Evolutionary conservation across 2,113 vertebrate species (phyloP), one percentile per base, ranked within the genome.

Genomic region (Barbus barbus): DNA sequence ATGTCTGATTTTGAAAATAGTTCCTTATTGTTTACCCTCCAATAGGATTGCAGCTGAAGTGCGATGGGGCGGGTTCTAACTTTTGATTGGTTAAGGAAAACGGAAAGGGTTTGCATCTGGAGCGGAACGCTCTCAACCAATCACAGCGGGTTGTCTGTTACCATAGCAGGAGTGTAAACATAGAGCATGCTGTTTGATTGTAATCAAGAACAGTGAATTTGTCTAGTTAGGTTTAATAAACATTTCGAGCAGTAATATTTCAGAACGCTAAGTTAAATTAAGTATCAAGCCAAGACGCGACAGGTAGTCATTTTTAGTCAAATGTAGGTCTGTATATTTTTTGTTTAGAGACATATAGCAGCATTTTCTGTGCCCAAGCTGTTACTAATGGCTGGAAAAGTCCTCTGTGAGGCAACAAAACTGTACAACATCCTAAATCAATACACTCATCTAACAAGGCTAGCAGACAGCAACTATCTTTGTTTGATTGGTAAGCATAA

Each of bases 371-470:
- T 38, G 72, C 3, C 41, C 75, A 41, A 28, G 24, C 38, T 48
- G 8, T n/a, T 16, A 6, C 24, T 16, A 22, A 96, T 96, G 96
- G 91, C 93, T 48, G 86, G 86, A 3, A 41, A 95, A 26, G 5
- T 78, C 14, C 86, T 95, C 41, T 96, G 94, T 90, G 94, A 96
- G n/a, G 92, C 95, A 0, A 88, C 38, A 1, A 90, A 93, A 7
- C 95, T 97, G 56, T 97, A 95, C 90, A 98, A 97, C 85, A 92
- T 96, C 71, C 90, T 97, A 81, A 96, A 96, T 85, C 96, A 96
- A 86, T 51, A 81, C 33, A 85, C 91, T 69, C 71, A 84, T 18
- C 18, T 91, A 7, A 89, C 95, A 1, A 94, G 94, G 60, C 86
- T 97, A 86, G 85, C 92, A 2, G 96, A 97, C 77, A 90, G 91